Evolutionary conservation across 2,113 vertebrate species (phyloP).

Genomic region (Cebidichthys violaceus): DNA sequence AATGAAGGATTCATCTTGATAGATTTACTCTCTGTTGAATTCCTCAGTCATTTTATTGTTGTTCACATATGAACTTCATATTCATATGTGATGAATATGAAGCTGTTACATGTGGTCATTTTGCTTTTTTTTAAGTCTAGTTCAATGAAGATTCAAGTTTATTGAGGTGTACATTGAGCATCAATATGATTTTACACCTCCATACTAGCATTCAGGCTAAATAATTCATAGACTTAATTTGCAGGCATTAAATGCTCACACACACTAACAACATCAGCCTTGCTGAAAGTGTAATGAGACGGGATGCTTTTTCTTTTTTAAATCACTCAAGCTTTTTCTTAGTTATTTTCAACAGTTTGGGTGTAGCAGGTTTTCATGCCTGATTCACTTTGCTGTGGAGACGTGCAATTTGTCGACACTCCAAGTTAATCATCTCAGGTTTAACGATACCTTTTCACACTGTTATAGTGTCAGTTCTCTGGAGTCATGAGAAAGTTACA

Average conservation of each 20-base stretch:
- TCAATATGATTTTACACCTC: conserved; percentile 55
- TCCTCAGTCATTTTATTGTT: too few species aligned
- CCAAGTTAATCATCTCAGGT: neutral
- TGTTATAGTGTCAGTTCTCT: neutral
- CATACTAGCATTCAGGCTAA: conserved; percentile 51
- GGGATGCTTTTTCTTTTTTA: neutral
- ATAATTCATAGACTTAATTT: conserved; percentile 66
- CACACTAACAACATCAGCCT: conserved; percentile 48
- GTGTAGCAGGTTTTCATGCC: conserved; percentile 6
- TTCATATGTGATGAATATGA: too few species aligned
- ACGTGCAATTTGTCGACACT: neutral
- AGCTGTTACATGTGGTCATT: conserved; percentile 39
- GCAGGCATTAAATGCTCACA: conserved; percentile 49
- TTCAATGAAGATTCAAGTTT: conserved; percentile 35
- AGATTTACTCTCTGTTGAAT: conserved; percentile 53
- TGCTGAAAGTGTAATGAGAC: conserved; percentile 38
- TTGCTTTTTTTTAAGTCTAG: conserved; percentile 18
- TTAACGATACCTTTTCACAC: neutral
- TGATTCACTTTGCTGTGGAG: neutral
- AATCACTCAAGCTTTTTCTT: neutral
- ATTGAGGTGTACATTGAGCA: conserved; percentile 32
- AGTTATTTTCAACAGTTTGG: conserved; percentile 4
- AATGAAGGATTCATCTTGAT: conserved; percentile 58
- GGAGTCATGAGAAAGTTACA: neutral
- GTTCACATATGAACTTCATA: too few species aligned